Base-by-base conservation (phyloP, 2,888 invertebrate species). In the Syrista parreyssii region DNA sequence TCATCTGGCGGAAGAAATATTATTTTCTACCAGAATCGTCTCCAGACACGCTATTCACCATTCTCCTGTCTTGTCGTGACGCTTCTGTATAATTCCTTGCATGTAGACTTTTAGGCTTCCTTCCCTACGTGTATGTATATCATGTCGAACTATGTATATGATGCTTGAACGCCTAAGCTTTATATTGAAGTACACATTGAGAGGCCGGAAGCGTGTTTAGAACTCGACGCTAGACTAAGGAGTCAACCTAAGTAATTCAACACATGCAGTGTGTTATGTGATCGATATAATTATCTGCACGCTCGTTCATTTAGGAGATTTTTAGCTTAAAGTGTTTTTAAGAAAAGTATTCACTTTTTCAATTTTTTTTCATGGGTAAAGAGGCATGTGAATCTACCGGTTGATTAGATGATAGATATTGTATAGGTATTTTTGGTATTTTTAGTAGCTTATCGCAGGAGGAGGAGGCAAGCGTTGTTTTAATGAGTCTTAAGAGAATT, bases 231-330 rank as follows among this genome's bases (percentile, higher is more conserved):
- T 75, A 79, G 77, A n/a, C 55, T 55, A 77, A 69, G 34, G 76
- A 77, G 79, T 80, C 74, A 72, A 77, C 75, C 80, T 83, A 81
- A 82, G 80, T 84, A 83, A 85, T 84, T 84, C 78, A 31, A 69
- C 68, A 34, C 33, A 69, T 40, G 75, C 30, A n/a, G 23, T 15
- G 33, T 71, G 71, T 33, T 71, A 71, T 30, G 30, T 71, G 30
- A 71, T 71, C 71, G 30, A 71, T 71, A 71, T 23, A 15, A 12
- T 71, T 71, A 71, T 3, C 71, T 71, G 30, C 71, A 31, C 32
- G 71, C 33, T 71, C 71, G 33, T 33, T 33, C 23, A 32, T 31
- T 71, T 4, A 23, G 23, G 3, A 15, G 71, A 71, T 71, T 23
- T 9, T 55, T 55, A 55, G 23, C 23, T 6, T 55, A 55, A 23